phyloP scores from a whole-genome alignment of 2,888 invertebrate species.

The Lasius platythorax region DNA sequence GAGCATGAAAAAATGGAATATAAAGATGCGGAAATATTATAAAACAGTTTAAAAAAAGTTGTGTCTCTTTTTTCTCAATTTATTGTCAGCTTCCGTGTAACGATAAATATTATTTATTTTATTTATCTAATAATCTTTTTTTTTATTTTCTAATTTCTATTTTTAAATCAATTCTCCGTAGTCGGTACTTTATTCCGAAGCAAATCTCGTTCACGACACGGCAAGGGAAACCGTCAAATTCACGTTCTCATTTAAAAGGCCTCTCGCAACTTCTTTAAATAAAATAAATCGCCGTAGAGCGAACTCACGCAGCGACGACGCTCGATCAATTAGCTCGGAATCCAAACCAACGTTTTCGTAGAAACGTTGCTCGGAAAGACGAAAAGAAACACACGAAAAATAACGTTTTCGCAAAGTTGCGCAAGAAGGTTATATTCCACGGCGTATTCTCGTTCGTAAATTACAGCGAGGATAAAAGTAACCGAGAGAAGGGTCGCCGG shows the following conservation, averaged over 20 bases:
- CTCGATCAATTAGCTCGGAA: constrained; percentile 60
- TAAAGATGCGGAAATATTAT: background rate
- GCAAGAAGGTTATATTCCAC: constrained; percentile 6
- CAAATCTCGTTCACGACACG: background rate
- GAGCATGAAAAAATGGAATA: background rate
- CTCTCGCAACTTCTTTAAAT: constrained; percentile 32
- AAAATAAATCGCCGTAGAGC: constrained; percentile 45
- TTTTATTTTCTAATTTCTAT: background rate
- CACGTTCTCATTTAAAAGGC: constrained; percentile 55
- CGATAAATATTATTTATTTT: constrained; percentile 5
- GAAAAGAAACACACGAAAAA: constrained; percentile 15
- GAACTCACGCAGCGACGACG: constrained; percentile 50
- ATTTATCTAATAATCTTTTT: background rate
- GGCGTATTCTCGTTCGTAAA: constrained; percentile 59
- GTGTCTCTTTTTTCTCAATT: background rate
- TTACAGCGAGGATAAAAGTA: constrained; percentile 76
- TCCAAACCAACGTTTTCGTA: constrained; percentile 40
- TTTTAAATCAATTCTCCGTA: background rate
- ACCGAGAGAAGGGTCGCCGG: constrained; percentile 57
- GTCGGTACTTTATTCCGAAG: background rate
- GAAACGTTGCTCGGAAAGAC: constrained; percentile 1
- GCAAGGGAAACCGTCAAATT: constrained; percentile 45
- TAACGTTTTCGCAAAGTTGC: constrained; percentile 9
- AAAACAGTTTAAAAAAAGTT: background rate
- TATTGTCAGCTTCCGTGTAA: background rate